These are phyloP conservation scores for Meiosimyza decipiens DNA, from an alignment of 2,888 invertebrate genomes.

Conservation along the genomic window DNA sequence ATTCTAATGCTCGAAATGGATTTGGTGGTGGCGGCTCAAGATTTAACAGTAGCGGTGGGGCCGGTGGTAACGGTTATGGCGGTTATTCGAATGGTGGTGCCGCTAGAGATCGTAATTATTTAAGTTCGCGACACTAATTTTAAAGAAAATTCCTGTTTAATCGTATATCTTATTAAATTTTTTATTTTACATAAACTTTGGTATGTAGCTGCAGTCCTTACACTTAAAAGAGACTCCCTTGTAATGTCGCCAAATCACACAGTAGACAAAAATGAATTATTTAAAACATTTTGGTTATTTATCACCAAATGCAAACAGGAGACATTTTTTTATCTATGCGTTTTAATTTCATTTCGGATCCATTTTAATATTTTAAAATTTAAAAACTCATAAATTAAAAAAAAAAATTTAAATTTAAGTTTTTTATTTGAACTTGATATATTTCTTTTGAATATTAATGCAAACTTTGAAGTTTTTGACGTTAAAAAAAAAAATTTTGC, in stretches of 20 bases:
- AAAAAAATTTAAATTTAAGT: conserved; percentile 7
- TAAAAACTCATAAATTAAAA: background rate
- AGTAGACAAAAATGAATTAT: background rate
- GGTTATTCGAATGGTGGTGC: conserved; percentile 32
- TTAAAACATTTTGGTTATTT: too few relatives aligned
- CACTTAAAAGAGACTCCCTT: background rate
- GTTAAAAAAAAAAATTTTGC: background rate
- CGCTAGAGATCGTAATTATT: conserved; percentile 48
- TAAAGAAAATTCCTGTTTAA: conserved; percentile 14
- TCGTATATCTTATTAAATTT: background rate
- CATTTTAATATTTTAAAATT: background rate
- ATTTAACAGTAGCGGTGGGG: conserved; percentile 37
- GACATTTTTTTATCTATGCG: background rate
- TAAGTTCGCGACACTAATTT: conserved; percentile 39
- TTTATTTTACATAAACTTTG: conserved; percentile 19
- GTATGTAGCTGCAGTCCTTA: background rate
- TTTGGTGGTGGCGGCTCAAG: conserved; percentile 18
- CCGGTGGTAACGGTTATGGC: conserved; percentile 34
- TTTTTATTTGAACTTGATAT: background rate
- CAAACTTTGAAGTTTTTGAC: background rate
- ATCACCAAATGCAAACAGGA: background rate
- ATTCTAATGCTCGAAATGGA: conserved; percentile 17
- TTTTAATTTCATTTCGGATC: background rate
- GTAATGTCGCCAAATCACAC: conserved; percentile 9
- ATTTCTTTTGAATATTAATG: background rate